These are phyloP conservation scores for Aplochiton taeniatus DNA, from an alignment of 2,797 vertebrate species.

Conservation along the genomic window DNA sequence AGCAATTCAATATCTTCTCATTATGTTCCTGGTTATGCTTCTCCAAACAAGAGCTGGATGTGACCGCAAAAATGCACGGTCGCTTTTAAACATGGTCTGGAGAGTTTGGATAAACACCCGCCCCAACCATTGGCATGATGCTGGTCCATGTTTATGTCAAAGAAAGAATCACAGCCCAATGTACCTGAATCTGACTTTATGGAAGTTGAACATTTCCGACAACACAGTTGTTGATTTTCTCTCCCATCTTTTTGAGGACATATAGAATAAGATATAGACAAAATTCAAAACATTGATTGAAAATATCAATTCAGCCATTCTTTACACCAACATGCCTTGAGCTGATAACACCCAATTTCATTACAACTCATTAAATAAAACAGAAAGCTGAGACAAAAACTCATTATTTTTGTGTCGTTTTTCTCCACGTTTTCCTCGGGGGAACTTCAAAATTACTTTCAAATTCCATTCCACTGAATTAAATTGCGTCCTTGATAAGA, in stretches of 20 bases:
- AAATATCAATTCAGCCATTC: conserved; percentile 35
- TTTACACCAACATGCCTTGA: conserved; percentile 23
- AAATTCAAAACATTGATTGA: conserved; percentile 15
- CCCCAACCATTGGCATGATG: conserved; percentile 41
- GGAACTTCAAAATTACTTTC: conserved; percentile 33
- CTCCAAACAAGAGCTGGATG: conserved; percentile 65
- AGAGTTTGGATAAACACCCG: conserved; percentile 45
- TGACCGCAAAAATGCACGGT: conserved; percentile 75
- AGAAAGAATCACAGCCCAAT: conserved; percentile 54
- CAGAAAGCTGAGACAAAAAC: conserved; percentile 24
- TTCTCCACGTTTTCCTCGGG: conserved; percentile 35
- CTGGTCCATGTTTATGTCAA: conserved; percentile 53
- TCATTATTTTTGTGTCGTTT: conserved; percentile 38
- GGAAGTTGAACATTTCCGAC: conserved; percentile 16
- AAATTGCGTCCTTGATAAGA: conserved; percentile 65
- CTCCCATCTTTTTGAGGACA: not conserved
- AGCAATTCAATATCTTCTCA: conserved; percentile 72
- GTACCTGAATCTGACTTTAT: conserved; percentile 46
- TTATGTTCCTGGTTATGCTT: conserved; percentile 70
- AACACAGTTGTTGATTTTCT: conserved; percentile 24
- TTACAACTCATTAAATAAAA: conserved; percentile 30
- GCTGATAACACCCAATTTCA: conserved; percentile 31
- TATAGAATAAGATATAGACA: conserved; percentile 27
- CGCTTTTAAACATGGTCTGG: conserved; percentile 59
- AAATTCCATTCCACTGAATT: conserved; percentile 43